Conservation (phyloP, 2,113 vertebrate species). For the Mobula hypostoma region DNA sequence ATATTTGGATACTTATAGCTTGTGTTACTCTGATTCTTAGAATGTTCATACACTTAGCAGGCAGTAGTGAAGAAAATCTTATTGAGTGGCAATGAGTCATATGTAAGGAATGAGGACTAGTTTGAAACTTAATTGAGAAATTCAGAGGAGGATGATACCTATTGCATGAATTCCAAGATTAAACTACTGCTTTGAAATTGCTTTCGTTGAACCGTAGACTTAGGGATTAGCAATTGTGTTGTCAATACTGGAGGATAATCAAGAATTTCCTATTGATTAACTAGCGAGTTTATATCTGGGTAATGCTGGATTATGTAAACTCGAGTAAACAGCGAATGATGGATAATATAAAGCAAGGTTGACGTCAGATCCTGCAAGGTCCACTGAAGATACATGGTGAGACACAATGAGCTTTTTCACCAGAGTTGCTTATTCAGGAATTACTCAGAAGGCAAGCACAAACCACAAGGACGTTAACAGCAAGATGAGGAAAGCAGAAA, state of each 20-base stretch:
- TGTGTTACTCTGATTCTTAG: not conserved
- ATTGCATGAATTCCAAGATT: not conserved
- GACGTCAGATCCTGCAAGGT: not conserved
- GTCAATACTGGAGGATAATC: not conserved
- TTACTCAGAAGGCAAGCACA: not conserved
- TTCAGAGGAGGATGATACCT: not conserved
- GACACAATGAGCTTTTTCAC: not conserved
- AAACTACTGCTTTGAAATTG: slow-evolving; percentile 17
- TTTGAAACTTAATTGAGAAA: not conserved
- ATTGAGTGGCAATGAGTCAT: not conserved
- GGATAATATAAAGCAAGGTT: not conserved
- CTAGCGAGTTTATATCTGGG: not conserved
- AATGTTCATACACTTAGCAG: not conserved
- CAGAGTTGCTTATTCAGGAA: not conserved
- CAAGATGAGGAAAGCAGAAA: not conserved
- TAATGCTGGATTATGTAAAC: not conserved
- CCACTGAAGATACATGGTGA: not conserved
- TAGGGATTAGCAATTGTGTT: not conserved
- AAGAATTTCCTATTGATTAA: slow-evolving; percentile 3
- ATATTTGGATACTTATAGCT: not conserved
- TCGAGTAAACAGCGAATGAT: not conserved
- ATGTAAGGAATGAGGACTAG: not conserved
- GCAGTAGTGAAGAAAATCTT: not conserved
- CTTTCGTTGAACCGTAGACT: slow-evolving; percentile 5
- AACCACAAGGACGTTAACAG: not conserved